phyloP scores from a whole-genome alignment of 2,888 invertebrate species.

The Cybosia mesomella region DNA sequence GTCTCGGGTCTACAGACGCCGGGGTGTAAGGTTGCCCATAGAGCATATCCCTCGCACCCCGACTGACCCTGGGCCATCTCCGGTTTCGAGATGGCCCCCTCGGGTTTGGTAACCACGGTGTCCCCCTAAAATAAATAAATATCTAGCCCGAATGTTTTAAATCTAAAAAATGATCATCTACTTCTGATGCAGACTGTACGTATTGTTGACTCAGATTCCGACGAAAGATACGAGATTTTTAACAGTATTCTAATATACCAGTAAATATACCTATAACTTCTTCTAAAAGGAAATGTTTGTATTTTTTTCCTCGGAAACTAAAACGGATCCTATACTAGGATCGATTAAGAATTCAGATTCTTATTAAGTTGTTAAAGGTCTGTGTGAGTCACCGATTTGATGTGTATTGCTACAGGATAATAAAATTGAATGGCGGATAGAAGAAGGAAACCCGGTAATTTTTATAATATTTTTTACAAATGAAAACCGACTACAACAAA shows the following conservation, averaged over 20 bases:
- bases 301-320: slow-evolving; percentile 7
- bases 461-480: not conserved
- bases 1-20: no score
- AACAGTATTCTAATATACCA: not conserved
- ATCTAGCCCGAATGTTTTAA: no score
- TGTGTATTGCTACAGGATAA: not conserved
- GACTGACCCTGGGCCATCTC: no score
- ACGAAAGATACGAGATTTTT: not conserved
- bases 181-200: not conserved
- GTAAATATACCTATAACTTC: not conserved
- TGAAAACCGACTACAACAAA: not conserved
- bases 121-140: no score
- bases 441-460: not conserved
- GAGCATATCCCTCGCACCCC: no score
- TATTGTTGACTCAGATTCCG: not conserved
- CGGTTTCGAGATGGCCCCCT: no score
- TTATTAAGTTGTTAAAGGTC: not conserved
- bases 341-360: not conserved
- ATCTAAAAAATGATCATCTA: no score
- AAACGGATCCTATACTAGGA: not conserved
- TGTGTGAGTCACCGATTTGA: not conserved
- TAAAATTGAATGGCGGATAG: not conserved
- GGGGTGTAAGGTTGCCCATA: no score
- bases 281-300: slow-evolving; percentile 13
- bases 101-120: no score